A percentile compares a stretch with the other conserved stretches of the same genome.
Conservation (phyloP, 2,113 vertebrate genomes). For the rat (Rattus norvegicus) region GRCr8 NC_086024.1:119346501-119347000, state of each 20-base stretch:
- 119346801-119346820: not conserved
- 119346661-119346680: not conserved
- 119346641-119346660: not conserved
- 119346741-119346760: not conserved
- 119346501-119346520: not conserved
- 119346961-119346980: not conserved
- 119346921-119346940: not conserved
- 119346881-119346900: not conserved
- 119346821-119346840: not conserved
- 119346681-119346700: not conserved
- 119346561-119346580: not conserved
- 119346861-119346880: not conserved
- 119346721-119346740: too few species aligned
- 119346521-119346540: not conserved
- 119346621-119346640: not conserved
- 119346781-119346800: not conserved
- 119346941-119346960: not conserved
- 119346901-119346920: not conserved
- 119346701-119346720: accelerated
- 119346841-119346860: not conserved
- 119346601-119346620: not conserved
- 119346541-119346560: not conserved
- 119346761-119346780: not conserved
- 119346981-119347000: not conserved
- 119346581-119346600: not conserved